Percentiles rank a stretch among this genome's conserved stretches.
phyloP scores from a whole-genome alignment of 2,113 vertebrate species.

The Dryoscopus gambensis region DNA sequence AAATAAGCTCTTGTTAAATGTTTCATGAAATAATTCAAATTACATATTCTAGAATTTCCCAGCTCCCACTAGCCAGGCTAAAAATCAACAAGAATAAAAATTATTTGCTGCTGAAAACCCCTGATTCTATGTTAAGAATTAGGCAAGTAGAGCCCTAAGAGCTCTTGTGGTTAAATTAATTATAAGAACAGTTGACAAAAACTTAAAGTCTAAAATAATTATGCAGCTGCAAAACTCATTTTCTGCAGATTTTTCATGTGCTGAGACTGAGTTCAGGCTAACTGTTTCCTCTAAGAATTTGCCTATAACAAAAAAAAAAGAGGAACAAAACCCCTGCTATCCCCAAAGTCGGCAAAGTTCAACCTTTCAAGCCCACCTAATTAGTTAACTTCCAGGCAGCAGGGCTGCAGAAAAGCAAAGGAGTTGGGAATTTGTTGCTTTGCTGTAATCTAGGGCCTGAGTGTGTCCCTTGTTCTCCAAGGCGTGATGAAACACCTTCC shows the following conservation, averaged over 20 bases:
- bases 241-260: not conserved
- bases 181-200: not conserved
- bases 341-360: not conserved
- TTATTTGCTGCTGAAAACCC: not conserved
- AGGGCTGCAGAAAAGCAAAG: not conserved
- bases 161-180: not conserved
- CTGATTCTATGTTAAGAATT: not conserved
- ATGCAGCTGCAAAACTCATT: not conserved
- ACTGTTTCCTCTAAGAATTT: not conserved
- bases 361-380: not conserved
- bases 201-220: not conserved
- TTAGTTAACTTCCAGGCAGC: slow-evolving; percentile 24
- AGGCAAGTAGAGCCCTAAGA: not conserved
- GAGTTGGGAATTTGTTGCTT: not conserved
- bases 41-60: slow-evolving; percentile 6
- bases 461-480: not conserved
- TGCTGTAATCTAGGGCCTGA: not conserved
- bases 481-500: not conserved
- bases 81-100: slow-evolving; percentile 18
- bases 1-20: slow-evolving; percentile 37
- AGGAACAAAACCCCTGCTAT: not conserved
- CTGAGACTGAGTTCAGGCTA: not conserved
- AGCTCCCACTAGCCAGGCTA: not conserved
- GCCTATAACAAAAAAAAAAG: not conserved
- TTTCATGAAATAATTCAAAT: slow-evolving; percentile 54